Percentiles rank a stretch among this genome's conserved stretches.
Evolutionary conservation across 1,140 invertebrate genomes (phyloP).

Genomic region (Luehdorfia chinensis): DNA sequence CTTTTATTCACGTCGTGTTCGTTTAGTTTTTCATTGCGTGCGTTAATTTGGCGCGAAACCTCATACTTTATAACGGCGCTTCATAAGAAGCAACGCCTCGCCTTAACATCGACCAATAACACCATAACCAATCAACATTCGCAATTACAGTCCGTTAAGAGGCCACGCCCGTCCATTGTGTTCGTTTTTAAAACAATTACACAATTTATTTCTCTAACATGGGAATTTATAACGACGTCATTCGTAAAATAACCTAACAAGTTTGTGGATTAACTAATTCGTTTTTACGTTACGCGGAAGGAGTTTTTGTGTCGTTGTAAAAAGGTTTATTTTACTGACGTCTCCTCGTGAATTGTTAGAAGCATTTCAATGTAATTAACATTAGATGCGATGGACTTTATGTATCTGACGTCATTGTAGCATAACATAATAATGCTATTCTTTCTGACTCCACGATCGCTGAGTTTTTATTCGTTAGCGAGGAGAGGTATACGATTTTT

Average conservation of each 20-base stretch:
- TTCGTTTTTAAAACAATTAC: constrained; percentile 6
- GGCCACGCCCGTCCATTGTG: constrained; percentile 19
- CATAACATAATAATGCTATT: too few relatives aligned
- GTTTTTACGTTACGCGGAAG: constrained; percentile 2
- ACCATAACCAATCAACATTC: constrained; percentile 18
- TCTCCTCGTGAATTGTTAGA: too few relatives aligned
- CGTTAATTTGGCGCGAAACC: constrained; percentile 8
- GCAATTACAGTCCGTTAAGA: constrained; percentile 17
- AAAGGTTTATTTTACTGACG: neutral
- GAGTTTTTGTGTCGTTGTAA: neutral
- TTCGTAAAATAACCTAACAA: neutral
- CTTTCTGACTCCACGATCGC: too few relatives aligned
- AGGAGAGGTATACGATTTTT: too few relatives aligned
- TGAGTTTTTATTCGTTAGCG: too few relatives aligned
- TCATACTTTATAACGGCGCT: constrained; percentile 11
- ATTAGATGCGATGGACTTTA: too few relatives aligned
- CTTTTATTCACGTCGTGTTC: neutral
- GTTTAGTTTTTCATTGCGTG: constrained; percentile 4
- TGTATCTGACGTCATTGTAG: too few relatives aligned
- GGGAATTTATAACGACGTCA: neutral
- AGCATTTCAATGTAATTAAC: too few relatives aligned
- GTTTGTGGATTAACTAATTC: neutral
- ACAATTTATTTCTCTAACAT: neutral
- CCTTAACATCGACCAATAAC: constrained; percentile 7
- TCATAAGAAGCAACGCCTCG: constrained; percentile 11